Percentiles rank a stretch among this genome's conserved stretches.
Conservation (phyloP, 2,797 vertebrate genomes). For the Microchirus variegatus region DNA sequence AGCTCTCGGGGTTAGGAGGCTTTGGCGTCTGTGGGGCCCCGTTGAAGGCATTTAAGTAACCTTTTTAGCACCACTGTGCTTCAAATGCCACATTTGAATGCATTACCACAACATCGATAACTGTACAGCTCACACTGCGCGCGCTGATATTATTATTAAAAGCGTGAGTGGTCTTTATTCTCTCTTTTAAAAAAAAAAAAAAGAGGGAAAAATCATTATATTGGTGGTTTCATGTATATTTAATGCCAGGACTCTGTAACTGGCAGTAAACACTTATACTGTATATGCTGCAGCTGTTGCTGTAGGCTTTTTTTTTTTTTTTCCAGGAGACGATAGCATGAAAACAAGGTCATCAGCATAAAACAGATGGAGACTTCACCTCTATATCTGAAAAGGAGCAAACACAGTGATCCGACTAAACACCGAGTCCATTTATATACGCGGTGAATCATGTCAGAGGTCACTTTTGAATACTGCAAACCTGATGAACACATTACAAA, state of each 20-base stretch:
- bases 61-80: too few species aligned
- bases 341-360: slow-evolving; percentile 15
- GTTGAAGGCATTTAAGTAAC: not conserved
- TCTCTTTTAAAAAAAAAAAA: too few species aligned
- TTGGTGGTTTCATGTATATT: not conserved
- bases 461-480: not conserved
- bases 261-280: not conserved
- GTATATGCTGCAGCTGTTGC: not conserved
- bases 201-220: not conserved
- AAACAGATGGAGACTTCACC: slow-evolving; percentile 4
- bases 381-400: slow-evolving; percentile 2
- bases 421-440: not conserved
- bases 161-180: not conserved
- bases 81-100: too few species aligned
- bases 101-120: too few species aligned
- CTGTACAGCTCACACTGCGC: not conserved
- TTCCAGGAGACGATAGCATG: not conserved
- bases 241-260: not conserved
- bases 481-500: not conserved
- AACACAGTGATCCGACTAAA: slow-evolving; percentile 1
- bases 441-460: not conserved
- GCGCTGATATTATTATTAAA: not conserved
- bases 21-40: not conserved
- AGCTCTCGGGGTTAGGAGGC: not conserved
- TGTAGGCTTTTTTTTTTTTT: not conserved